A percentile compares a stretch with the other conserved stretches of the same genome.
Conservation (phyloP, 2,888 invertebrate genomes). For the Cerceris ruficornis region DNA sequence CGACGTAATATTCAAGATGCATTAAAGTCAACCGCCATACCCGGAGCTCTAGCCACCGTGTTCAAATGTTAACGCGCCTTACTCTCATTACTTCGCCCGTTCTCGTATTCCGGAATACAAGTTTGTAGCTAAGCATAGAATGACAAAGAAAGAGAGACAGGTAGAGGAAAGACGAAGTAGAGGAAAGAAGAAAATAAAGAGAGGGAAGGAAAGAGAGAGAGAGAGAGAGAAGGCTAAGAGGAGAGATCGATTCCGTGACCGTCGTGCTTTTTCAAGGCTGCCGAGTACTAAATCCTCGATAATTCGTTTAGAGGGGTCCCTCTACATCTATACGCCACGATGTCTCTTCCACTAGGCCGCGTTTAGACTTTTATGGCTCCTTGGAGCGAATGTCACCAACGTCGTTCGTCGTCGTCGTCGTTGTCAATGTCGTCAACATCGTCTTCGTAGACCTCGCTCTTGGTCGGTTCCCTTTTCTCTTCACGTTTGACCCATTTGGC, state of each 20-base stretch:
- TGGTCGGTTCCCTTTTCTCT: constrained; percentile 20
- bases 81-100: background rate
- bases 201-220: background rate
- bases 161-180: background rate
- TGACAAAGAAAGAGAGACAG: background rate
- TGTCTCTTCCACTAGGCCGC: constrained; percentile 22
- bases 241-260: constrained; percentile 61
- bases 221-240: background rate
- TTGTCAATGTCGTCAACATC: constrained; percentile 19
- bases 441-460: constrained; percentile 42
- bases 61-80: constrained; percentile 7
- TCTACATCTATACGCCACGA: constrained; percentile 45
- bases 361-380: constrained; percentile 60
- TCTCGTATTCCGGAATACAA: background rate
- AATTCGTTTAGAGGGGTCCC: constrained; percentile 59
- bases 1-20: background rate
- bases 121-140: background rate
- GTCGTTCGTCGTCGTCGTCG: constrained; percentile 11
- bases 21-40: background rate
- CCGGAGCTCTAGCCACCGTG: background rate
- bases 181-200: background rate
- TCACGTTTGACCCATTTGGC: constrained; percentile 70
- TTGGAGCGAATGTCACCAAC: constrained; percentile 26
- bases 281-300: constrained; percentile 51
- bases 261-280: constrained; percentile 64